phyloP scores from a whole-genome alignment of 2,797 vertebrate species.

The Intellagama lesueurii region DNA sequence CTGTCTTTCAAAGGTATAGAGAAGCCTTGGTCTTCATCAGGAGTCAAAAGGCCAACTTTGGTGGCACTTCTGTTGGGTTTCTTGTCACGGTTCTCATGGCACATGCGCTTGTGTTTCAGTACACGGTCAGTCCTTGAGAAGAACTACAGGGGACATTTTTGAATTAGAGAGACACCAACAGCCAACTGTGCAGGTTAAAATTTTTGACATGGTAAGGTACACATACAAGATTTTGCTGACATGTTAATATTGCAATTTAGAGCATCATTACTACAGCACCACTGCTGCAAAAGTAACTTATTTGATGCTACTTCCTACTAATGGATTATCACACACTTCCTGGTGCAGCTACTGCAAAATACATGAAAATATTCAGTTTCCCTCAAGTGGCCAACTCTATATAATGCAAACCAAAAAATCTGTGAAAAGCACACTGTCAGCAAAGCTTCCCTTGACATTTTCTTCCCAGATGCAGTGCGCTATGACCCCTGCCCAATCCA shows the following conservation, averaged over 20 bases:
- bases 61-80: slow-evolving; percentile 88
- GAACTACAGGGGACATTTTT: slow-evolving; percentile 81
- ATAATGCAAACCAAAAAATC: too few species aligned
- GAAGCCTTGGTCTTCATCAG: slow-evolving; percentile 84
- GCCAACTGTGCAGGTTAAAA: neutral
- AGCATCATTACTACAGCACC: neutral
- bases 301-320: too few species aligned
- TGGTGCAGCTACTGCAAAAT: too few species aligned
- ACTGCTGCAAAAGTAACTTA: too few species aligned
- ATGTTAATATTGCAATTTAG: neutral
- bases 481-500: too few species aligned
- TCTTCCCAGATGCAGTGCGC: too few species aligned
- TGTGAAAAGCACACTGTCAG: too few species aligned
- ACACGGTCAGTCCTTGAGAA: slow-evolving; percentile 99
- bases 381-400: too few species aligned
- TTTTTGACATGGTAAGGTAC: slow-evolving; percentile 10
- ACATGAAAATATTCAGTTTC: too few species aligned
- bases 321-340: too few species aligned
- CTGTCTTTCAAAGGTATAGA: slow-evolving; percentile 90
- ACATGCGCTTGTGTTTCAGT: slow-evolving; percentile 99
- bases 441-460: too few species aligned
- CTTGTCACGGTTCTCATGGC: slow-evolving; percentile 96
- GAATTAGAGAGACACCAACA: slow-evolving; percentile 33
- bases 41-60: slow-evolving; percentile 87
- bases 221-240: neutral